These are phyloP conservation scores for Syngnathus scovelli DNA, from an alignment of 2,113 vertebrate species.

Conservation along the genomic window DNA sequence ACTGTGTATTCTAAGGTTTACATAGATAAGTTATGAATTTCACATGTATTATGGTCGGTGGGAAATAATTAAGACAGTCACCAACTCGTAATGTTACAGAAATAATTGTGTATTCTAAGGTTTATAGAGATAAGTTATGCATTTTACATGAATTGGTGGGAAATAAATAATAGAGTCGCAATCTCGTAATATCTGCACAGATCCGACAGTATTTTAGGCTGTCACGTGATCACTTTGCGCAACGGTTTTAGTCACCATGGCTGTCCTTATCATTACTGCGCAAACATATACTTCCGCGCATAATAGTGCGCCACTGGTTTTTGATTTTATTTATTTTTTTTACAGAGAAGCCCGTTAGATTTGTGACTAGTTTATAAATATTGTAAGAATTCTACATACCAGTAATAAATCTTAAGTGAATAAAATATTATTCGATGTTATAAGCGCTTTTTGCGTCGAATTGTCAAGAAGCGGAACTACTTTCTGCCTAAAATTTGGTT, in stretches of 20 bases:
- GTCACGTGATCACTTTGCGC: neutral
- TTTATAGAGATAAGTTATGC: neutral
- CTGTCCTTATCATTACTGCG: constrained; percentile 27
- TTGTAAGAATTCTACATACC: neutral
- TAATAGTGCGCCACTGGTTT: neutral
- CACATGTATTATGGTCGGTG: neutral
- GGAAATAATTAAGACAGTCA: neutral
- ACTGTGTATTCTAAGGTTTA: too few relatives aligned
- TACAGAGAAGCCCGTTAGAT: too few relatives aligned
- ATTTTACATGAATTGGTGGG: neutral
- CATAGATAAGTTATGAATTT: too few relatives aligned
- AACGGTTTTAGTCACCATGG: neutral
- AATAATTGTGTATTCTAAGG: neutral
- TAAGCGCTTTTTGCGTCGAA: neutral
- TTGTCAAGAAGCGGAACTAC: constrained; percentile 46
- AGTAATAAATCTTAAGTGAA: neutral
- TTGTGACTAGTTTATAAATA: neutral
- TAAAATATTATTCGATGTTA: neutral
- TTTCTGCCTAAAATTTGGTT: constrained; percentile 55
- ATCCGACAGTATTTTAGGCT: neutral
- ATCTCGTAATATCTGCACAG: neutral
- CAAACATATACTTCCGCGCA: constrained; percentile 53
- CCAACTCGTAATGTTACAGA: neutral
- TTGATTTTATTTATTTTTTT: neutral
- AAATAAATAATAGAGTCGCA: neutral